Conservation (phyloP, 2,113 vertebrate species). For the Nipponia nippon region DNA sequence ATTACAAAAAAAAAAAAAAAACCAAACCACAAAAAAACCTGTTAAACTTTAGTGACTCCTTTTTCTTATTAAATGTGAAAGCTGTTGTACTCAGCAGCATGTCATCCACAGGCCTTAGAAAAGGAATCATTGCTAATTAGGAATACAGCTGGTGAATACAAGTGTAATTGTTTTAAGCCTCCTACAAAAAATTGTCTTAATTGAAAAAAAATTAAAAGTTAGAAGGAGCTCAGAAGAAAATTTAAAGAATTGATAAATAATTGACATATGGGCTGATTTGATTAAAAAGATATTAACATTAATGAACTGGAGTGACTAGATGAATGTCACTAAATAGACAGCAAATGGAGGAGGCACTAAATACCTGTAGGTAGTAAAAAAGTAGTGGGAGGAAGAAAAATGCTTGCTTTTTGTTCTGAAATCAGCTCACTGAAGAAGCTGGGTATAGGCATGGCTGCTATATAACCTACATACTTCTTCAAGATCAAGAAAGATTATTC, state of each 20-base stretch:
- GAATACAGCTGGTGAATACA: neutral
- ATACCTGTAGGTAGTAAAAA: neutral
- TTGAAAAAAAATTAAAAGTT: neutral
- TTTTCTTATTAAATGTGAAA: neutral
- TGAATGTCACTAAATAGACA: conserved; percentile 7
- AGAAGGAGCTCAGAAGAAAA: neutral
- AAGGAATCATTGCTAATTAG: neutral
- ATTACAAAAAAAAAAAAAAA: neutral
- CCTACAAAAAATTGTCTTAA: neutral
- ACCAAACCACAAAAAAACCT: neutral
- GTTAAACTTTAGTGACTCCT: neutral
- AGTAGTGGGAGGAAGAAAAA: neutral
- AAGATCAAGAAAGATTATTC: neutral
- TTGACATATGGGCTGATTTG: neutral
- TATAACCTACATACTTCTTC: neutral
- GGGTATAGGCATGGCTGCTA: neutral
- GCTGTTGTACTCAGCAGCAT: neutral
- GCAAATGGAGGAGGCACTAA: neutral
- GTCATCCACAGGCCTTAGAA: neutral
- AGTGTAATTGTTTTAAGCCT: neutral
- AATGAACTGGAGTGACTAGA: neutral
- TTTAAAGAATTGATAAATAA: conserved; percentile 23
- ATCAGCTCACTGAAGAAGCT: neutral
- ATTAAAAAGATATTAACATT: conserved; percentile 3
- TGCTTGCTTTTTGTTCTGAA: neutral